Conservation (phyloP, 2,888 invertebrate genomes). For the Diarsia rubi region DNA sequence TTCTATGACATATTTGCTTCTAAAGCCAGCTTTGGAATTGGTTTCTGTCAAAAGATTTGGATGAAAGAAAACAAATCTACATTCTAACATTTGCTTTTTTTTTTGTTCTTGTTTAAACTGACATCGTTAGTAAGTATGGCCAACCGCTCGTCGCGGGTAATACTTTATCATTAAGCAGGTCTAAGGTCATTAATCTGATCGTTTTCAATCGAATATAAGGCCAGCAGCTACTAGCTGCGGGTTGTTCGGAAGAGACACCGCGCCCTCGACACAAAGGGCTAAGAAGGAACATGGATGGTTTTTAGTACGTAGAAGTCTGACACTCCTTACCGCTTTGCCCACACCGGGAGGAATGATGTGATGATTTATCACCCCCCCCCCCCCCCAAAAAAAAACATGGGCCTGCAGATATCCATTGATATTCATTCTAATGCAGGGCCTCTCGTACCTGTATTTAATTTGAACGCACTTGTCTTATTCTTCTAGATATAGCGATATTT, state of each 20-base stretch:
- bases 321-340: too few relatives aligned
- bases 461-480: not conserved
- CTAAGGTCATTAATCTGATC: not conserved
- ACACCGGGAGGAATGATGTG: too few relatives aligned
- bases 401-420: too few relatives aligned
- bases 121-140: not conserved
- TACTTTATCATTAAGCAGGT: not conserved
- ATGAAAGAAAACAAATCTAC: not conserved
- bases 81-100: not conserved
- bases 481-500: too few relatives aligned
- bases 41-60: conserved; percentile 13
- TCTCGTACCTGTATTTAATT: not conserved
- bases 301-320: too few relatives aligned
- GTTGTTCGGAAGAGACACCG: too few relatives aligned
- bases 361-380: too few relatives aligned
- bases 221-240: not conserved
- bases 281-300: too few relatives aligned
- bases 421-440: not conserved
- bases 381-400: too few relatives aligned
- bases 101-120: not conserved
- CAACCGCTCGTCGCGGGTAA: not conserved
- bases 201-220: not conserved
- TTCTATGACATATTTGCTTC: conserved; percentile 31
- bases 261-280: too few relatives aligned
- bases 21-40: conserved; percentile 18